phyloP scores from a whole-genome alignment of 2,888 invertebrate species.

The Trisateles emortualis region DNA sequence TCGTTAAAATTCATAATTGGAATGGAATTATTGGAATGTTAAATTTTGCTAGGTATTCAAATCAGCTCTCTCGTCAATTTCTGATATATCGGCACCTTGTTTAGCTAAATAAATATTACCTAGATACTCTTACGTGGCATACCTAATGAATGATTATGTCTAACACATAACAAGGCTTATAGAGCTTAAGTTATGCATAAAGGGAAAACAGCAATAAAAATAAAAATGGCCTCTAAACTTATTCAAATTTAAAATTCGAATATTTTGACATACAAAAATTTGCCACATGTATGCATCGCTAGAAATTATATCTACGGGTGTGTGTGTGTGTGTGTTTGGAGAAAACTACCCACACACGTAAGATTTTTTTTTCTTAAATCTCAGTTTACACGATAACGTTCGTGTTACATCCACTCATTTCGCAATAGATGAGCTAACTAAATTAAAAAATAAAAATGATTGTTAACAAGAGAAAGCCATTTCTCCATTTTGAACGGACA shows the following conservation, averaged over 20 bases:
- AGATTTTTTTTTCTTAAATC: background rate
- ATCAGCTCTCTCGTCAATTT: too few relatives aligned
- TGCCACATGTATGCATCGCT: background rate
- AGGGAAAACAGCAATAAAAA: background rate
- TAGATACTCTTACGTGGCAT: too few relatives aligned
- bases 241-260: background rate
- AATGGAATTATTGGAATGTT: too few relatives aligned
- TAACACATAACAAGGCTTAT: too few relatives aligned
- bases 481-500: constrained; percentile 62
- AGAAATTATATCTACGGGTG: background rate
- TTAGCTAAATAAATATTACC: too few relatives aligned
- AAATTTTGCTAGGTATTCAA: too few relatives aligned
- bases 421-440: constrained; percentile 46
- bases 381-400: constrained; percentile 27
- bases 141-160: too few relatives aligned
- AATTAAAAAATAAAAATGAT: constrained; percentile 53
- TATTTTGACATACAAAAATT: background rate
- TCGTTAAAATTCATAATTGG: too few relatives aligned
- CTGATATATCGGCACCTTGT: too few relatives aligned
- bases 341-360: background rate
- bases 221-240: background rate
- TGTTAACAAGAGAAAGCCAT: constrained; percentile 68
- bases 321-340: background rate
- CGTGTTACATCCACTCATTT: constrained; percentile 36
- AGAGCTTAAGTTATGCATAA: background rate